These are phyloP conservation scores for Scelioninae gen. 1 DNA, from an alignment of 2,888 invertebrate species.

Conservation along the genomic window DNA sequence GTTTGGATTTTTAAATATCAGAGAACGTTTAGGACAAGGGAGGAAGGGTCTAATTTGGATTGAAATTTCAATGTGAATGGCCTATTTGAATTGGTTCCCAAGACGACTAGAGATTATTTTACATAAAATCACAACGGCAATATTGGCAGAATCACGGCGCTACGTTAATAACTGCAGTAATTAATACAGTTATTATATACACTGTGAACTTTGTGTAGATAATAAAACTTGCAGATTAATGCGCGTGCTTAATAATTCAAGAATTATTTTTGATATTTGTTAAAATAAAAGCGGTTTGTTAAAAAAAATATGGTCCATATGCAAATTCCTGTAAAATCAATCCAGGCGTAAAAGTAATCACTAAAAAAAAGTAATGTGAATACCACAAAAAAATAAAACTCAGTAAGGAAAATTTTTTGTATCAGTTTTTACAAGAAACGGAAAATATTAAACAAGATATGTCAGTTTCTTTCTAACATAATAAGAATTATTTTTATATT, in stretches of 20 bases:
- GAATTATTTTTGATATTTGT: conserved; percentile 26
- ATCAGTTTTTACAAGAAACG: too few species aligned
- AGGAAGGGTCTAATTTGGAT: conserved; percentile 9
- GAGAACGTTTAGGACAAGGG: not conserved
- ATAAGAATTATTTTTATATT: too few species aligned
- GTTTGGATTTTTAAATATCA: too few species aligned
- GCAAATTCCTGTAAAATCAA: too few species aligned
- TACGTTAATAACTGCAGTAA: conserved; percentile 53
- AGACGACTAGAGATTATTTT: conserved; percentile 36
- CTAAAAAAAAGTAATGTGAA: too few species aligned
- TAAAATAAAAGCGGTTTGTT: conserved; percentile 7
- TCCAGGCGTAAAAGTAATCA: too few species aligned
- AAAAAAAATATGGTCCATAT: too few species aligned
- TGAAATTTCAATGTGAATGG: conserved; percentile 42
- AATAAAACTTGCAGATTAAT: conserved; percentile 45
- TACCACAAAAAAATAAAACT: too few species aligned
- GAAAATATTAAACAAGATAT: too few species aligned
- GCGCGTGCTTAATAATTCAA: conserved; percentile 9
- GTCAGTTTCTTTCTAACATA: too few species aligned
- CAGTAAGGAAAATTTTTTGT: too few species aligned
- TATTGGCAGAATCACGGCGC: conserved; percentile 51
- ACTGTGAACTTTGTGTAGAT: conserved; percentile 16
- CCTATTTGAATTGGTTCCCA: conserved; percentile 34
- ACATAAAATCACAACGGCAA: conserved; percentile 55
- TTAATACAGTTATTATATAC: conserved; percentile 59